Evolutionary conservation across 2,797 vertebrate genomes (phyloP), one percentile per base, ranked within the genome.

Genomic region (Anomalospiza imberbis): DNA sequence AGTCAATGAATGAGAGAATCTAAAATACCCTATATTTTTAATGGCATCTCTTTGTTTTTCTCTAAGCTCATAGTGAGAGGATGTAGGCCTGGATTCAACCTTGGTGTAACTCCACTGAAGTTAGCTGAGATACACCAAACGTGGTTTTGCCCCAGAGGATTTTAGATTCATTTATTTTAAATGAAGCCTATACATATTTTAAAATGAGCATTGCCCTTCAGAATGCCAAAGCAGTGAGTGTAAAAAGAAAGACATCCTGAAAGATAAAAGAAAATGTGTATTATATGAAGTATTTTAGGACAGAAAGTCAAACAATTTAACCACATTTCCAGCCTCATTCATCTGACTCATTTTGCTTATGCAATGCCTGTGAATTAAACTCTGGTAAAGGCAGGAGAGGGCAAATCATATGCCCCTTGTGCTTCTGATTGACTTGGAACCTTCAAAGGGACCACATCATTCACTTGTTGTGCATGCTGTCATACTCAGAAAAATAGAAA

Each of bases 121-220:
- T 88, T 75, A 86, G 55, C 20, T 84, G 67, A 92, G 89, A 73
- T 91, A 88, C 38, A 94, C 85, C 82, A 93, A 93, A 70, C 4
- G 1, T 61, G 16, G 40, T 57, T 93, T 94, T 95, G n/a, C 60
- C 89, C 76, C 67, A 78, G 45, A 85, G 94, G 73, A 63, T 81
- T 95, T 94, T 73, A 81, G 13, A 67, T 72, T 94, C 82, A 96
- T 96, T 86, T 93, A 95, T 96, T 94, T 95, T 96, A 73, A 91
- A 97, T 95, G 51, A 96, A 81, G 78, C 26, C 58, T 78, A 96
- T 95, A 63, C 82, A 95, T 96, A 94, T 96, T 97, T 97, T 94
- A 96, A 94, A 92, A 94, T 72, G 36, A 95, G 32, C 77, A 53
- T 92, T 95, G 82, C 79, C 82, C 77, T 96, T 95, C 85, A 93